Percentiles rank a stretch among this genome's conserved stretches.
Evolutionary conservation across 2,888 invertebrate species (phyloP).

Genomic region (Phortica okadai): DNA sequence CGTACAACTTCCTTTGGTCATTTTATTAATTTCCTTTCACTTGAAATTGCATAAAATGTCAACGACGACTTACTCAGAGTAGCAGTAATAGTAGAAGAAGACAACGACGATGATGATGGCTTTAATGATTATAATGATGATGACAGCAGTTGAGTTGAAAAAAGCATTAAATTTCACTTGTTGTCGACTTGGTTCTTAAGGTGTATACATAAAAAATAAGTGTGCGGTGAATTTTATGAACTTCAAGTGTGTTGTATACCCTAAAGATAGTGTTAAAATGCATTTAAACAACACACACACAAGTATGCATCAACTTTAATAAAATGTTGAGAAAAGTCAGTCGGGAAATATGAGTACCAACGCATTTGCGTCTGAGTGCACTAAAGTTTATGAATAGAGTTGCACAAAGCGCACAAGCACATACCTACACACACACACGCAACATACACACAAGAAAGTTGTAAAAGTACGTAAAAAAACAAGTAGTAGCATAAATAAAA

Average conservation of each 20-base stretch:
- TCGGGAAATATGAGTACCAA: constrained; percentile 20
- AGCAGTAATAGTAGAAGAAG: too few relatives aligned
- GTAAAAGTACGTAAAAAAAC: background rate
- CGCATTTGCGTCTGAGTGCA: background rate
- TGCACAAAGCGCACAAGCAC: background rate
- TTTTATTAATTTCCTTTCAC: constrained; percentile 15
- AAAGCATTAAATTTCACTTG: too few relatives aligned
- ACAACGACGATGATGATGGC: too few relatives aligned
- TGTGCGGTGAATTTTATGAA: background rate
- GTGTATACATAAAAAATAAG: background rate
- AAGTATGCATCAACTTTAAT: background rate
- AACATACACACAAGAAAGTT: background rate
- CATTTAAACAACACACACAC: background rate
- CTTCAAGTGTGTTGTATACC: background rate
- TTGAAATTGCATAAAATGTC: background rate
- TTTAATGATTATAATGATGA: too few relatives aligned
- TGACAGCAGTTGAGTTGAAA: too few relatives aligned
- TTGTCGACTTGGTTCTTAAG: too few relatives aligned
- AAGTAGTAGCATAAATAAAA: constrained; percentile 16
- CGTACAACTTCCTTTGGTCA: constrained; percentile 9
- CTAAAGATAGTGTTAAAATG: constrained; percentile 4
- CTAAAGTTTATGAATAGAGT: constrained; percentile 3
- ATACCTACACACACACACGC: constrained; percentile 4
- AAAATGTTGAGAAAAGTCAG: constrained; percentile 12
- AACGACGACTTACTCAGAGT: too few relatives aligned